phyloP scores from a whole-genome alignment of 2,888 invertebrate genomes.

The Choreutis nemorana region DNA sequence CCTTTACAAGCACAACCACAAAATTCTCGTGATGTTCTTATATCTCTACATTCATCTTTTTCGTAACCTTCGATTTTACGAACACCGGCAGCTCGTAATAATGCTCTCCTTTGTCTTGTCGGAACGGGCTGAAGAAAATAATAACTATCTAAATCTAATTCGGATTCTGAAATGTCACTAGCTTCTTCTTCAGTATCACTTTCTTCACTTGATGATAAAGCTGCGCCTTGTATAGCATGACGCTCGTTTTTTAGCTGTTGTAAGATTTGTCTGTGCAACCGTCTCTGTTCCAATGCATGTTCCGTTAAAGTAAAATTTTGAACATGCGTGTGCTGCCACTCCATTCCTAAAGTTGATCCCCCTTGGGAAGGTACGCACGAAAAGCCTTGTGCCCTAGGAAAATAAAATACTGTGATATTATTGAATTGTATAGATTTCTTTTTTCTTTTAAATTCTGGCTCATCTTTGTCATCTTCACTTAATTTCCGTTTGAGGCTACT shows the following conservation, averaged over 20 bases:
- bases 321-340: slow-evolving; percentile 72
- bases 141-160: slow-evolving; percentile 87
- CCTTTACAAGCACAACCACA: slow-evolving; percentile 94
- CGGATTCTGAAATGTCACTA: slow-evolving; percentile 82
- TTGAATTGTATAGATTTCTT: slow-evolving; percentile 89
- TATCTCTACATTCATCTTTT: slow-evolving; percentile 93
- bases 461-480: slow-evolving; percentile 42
- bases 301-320: slow-evolving; percentile 85
- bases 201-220: slow-evolving; percentile 80
- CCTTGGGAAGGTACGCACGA: slow-evolving; percentile 92
- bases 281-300: slow-evolving; percentile 88
- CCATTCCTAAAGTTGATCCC: slow-evolving; percentile 94
- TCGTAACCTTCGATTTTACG: slow-evolving; percentile 92
- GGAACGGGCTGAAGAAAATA: slow-evolving; percentile 93
- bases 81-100: slow-evolving; percentile 92
- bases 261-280: slow-evolving; percentile 83
- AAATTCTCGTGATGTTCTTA: slow-evolving; percentile 89
- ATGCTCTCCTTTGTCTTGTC: slow-evolving; percentile 85
- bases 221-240: slow-evolving; percentile 57
- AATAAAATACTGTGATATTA: slow-evolving; percentile 93
- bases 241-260: slow-evolving; percentile 77
- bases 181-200: slow-evolving; percentile 87
- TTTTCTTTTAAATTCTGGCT: slow-evolving; percentile 67
- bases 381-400: slow-evolving; percentile 91
- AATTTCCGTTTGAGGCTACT: slow-evolving; percentile 77